These are phyloP conservation scores for Solea solea DNA, from an alignment of 2,113 vertebrate genomes.

Conservation along the genomic window DNA sequence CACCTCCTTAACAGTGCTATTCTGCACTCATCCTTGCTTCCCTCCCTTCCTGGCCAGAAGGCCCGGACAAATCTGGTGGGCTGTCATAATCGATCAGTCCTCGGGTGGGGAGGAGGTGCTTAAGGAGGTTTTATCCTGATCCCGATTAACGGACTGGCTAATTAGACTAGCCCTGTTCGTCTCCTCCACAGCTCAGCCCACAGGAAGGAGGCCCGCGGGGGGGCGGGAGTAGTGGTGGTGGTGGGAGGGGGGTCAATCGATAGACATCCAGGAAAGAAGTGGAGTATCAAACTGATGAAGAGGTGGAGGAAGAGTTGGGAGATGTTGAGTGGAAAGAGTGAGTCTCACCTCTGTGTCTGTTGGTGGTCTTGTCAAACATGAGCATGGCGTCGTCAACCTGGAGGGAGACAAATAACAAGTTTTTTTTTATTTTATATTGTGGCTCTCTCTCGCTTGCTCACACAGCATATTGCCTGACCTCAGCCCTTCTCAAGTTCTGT, in stretches of 20 bases:
- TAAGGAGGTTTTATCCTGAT: constrained; percentile 83
- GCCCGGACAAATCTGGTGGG: constrained; percentile 72
- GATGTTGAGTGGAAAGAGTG: constrained; percentile 1
- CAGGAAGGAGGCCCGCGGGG: constrained; percentile 69
- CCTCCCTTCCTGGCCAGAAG: constrained; percentile 67
- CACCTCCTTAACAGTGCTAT: constrained; percentile 34
- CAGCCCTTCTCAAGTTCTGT: constrained; percentile 79
- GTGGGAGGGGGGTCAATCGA: constrained; percentile 65
- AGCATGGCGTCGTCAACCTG: constrained; percentile 99
- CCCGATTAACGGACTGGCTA: constrained; percentile 84
- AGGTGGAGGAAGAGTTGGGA: constrained; percentile 5
- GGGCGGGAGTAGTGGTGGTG: constrained; percentile 32
- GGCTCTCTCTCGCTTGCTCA: constrained; percentile 42
- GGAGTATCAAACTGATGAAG: constrained; percentile 51
- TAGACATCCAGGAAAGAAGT: constrained; percentile 53
- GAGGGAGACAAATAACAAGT: constrained; percentile 64
- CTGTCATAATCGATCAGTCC: constrained; percentile 84
- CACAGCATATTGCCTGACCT: constrained; percentile 76
- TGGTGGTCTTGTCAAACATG: constrained; percentile 99
- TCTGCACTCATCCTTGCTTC: constrained; percentile 64
- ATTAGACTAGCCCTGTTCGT: constrained; percentile 80
- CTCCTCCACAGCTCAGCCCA: constrained; percentile 71
- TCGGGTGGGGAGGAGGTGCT: constrained; percentile 73
- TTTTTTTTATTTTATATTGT: constrained; percentile 21
- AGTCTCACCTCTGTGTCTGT: constrained; percentile 95